phyloP scores from a whole-genome alignment of 2,888 invertebrate genomes.

The Maniola hyperantus region DNA sequence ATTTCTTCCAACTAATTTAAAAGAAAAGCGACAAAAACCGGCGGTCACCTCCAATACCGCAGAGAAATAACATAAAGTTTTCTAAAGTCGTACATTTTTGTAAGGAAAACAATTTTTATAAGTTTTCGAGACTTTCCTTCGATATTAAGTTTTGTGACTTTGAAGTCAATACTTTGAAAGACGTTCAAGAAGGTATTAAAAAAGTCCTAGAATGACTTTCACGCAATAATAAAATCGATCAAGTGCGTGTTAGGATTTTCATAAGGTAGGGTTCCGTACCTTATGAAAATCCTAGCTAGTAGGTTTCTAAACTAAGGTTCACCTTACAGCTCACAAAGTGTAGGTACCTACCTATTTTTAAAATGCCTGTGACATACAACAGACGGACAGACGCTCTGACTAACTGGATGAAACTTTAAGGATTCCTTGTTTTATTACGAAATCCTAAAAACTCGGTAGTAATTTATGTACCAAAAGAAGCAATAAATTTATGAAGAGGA shows the following conservation, averaged over 20 bases:
- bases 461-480: conserved; percentile 35
- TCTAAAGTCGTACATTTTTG: conserved; percentile 74
- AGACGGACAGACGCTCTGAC: too few species aligned
- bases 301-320: too few species aligned
- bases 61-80: conserved; percentile 64
- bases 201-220: background rate
- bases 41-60: conserved; percentile 65
- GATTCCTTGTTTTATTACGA: too few species aligned
- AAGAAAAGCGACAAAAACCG: conserved; percentile 69
- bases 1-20: conserved; percentile 66
- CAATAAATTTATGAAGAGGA: conserved; percentile 48
- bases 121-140: conserved; percentile 66
- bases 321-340: too few species aligned
- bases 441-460: background rate
- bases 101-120: conserved; percentile 65
- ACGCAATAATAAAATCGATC: background rate
- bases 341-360: too few species aligned
- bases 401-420: too few species aligned
- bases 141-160: conserved; percentile 76
- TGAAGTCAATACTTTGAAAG: conserved; percentile 8
- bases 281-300: too few species aligned
- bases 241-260: too few species aligned
- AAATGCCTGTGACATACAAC: too few species aligned
- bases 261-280: too few species aligned
- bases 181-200: background rate